Base-by-base conservation (phyloP, 2,888 invertebrate species). In the Drosophila niveifrons region DNA sequence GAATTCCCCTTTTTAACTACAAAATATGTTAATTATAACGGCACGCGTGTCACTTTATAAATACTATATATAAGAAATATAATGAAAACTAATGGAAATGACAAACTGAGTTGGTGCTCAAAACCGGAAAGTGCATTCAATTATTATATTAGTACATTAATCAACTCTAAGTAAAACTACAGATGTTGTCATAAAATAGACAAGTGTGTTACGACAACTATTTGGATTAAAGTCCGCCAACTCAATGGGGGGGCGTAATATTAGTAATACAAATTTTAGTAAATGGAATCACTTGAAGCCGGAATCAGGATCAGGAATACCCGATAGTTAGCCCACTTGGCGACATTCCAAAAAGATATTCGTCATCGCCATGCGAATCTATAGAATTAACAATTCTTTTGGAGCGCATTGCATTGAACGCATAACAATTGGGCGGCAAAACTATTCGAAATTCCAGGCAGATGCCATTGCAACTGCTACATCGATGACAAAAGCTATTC, bases 391-490 rank as follows among this genome's bases (percentile, higher is more conserved):
- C 36, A 59, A 56, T 62, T 71, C 64, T 28, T 34, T 43, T 50
- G 17, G 13, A 23, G 8, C 61, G 65, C n/a, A 50, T 2, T 70
- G 76, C 82, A 79, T 63, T 66, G 55, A 43, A 53, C 52, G 88
- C 82, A 82, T 82, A 75, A 41, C 66, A 85, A 82, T 66, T 61
- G 58, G 9, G 8, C 13, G 11, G 13, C 1, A 17, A 17, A 23
- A 18, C 82, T 62, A 51, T n/a, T 62, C 76, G 23, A 59, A 71
- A 88, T 82, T 78, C 80, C 53, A 69, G 47, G 15, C 88, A 74
- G 61, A 50, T 55, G 34, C 18, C 55, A 41, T 36, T 43, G 15
- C 43, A 53, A 34, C 52, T 61, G 68, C 62, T 44, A 70, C 71
- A 70, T 52, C 73, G 65, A 50, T 66, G 31, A 18, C 36, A n/a